These are phyloP conservation scores for Oophaga pumilio DNA, from an alignment of 2,113 vertebrate species.

Conservation along the genomic window DNA sequence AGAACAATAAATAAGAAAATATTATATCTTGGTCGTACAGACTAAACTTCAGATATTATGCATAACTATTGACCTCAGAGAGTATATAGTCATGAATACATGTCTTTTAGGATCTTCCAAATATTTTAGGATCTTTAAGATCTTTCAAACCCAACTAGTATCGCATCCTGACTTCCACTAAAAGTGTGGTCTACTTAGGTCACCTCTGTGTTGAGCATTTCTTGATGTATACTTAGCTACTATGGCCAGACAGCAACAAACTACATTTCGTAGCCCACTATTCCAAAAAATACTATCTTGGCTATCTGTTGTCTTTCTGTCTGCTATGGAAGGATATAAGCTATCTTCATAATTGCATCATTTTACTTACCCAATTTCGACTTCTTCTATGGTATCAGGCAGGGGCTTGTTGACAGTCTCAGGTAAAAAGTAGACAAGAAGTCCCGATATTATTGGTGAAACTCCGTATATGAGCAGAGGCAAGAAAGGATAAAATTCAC, in stretches of 20 bases:
- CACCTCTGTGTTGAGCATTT: too few species aligned
- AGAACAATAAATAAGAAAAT: not conserved
- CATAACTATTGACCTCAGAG: not conserved
- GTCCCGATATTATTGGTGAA: constrained; percentile 62
- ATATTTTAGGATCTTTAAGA: too few species aligned
- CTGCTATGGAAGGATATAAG: too few species aligned
- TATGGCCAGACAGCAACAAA: too few species aligned
- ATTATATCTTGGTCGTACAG: not conserved
- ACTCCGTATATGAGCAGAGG: constrained; percentile 65
- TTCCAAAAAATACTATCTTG: too few species aligned
- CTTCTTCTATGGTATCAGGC: constrained; percentile 66
- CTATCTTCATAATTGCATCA: too few species aligned
- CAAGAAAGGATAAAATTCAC: constrained; percentile 61
- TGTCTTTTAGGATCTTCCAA: not conserved
- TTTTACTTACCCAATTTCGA: constrained; percentile 61
- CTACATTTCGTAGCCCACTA: too few species aligned
- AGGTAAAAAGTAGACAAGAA: constrained; percentile 62
- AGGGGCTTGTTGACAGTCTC: constrained; percentile 68
- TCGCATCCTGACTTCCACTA: too few species aligned
- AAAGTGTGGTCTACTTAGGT: too few species aligned
- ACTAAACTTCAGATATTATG: not conserved
- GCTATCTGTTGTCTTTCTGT: too few species aligned
- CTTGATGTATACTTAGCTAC: too few species aligned
- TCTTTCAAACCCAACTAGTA: too few species aligned
- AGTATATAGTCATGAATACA: not conserved